Evolutionary conservation across 2,113 vertebrate species (phyloP).

Genomic region (Ptilorrhoa leucosticta): DNA sequence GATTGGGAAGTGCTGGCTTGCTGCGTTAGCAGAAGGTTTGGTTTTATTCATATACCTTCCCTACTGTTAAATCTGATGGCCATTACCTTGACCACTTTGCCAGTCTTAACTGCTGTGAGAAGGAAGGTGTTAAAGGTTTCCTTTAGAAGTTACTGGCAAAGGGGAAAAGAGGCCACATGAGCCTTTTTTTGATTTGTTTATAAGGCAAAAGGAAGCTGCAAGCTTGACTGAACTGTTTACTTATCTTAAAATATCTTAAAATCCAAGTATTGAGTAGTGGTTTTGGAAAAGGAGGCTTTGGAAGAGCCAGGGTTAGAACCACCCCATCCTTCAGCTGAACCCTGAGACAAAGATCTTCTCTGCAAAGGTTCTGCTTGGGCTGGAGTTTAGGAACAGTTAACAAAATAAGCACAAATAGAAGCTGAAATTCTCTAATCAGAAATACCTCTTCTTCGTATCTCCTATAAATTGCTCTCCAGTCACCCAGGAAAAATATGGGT

Average conservation of each 20-base stretch:
- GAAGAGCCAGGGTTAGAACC: background rate
- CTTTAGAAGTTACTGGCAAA: background rate
- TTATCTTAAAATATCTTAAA: constrained; percentile 20
- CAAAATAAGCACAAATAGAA: background rate
- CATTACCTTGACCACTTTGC: constrained; percentile 42
- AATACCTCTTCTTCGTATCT: background rate
- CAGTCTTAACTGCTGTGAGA: background rate
- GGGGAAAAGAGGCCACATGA: background rate
- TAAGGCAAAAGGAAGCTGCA: constrained; percentile 4
- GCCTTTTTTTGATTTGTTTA: constrained; percentile 1
- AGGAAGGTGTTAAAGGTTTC: constrained; percentile 31
- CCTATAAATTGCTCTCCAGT: constrained; percentile 1
- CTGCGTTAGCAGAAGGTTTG: constrained; percentile 61
- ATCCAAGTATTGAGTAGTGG: background rate
- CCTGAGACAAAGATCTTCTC: background rate
- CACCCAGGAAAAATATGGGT: constrained; percentile 3
- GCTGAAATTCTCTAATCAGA: background rate
- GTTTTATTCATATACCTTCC: constrained; percentile 58
- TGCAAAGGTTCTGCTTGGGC: background rate
- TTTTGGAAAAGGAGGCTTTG: background rate
- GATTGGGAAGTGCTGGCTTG: constrained; percentile 59
- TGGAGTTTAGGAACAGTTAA: background rate
- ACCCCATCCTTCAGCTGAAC: background rate
- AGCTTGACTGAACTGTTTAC: background rate
- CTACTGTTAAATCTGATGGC: constrained; percentile 53